Percentiles rank a stretch among this genome's conserved stretches.
Evolutionary conservation across 1,140 invertebrate genomes (phyloP).

Genomic region (Limonius californicus): DNA sequence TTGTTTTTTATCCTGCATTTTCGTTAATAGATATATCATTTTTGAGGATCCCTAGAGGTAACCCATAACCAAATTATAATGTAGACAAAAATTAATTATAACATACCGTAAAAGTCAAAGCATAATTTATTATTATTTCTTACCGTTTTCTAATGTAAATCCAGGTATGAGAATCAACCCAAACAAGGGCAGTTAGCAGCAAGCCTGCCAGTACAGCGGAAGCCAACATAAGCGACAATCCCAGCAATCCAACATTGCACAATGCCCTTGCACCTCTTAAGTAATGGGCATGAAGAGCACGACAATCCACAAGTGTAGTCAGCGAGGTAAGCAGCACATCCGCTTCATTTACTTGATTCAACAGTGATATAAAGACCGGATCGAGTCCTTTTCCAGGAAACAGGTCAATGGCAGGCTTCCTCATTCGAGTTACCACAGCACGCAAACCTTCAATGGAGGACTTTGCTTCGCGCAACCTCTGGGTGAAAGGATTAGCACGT

Average conservation of each 20-base stretch:
- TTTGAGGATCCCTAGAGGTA: no score
- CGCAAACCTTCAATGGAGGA: conserved; percentile 67
- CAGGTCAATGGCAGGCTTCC: conserved; percentile 53
- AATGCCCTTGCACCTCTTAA: conserved; percentile 68
- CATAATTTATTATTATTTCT: not conserved
- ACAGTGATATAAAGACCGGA: conserved; percentile 66
- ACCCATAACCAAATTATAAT: no score
- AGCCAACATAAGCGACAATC: conserved; percentile 77
- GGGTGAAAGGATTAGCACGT: conserved; percentile 73
- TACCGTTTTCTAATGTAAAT: conserved; percentile 91
- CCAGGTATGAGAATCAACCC: conserved; percentile 93
- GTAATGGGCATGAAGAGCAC: conserved; percentile 74
- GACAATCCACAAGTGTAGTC: conserved; percentile 74
- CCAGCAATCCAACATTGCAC: conserved; percentile 77
- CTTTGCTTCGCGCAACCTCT: conserved; percentile 67
- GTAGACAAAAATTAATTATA: no score
- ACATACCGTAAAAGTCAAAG: conserved; percentile 1
- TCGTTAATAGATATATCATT: no score
- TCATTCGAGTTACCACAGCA: conserved; percentile 58
- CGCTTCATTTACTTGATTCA: conserved; percentile 65
- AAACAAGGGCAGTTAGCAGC: conserved; percentile 85
- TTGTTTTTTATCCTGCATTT: no score
- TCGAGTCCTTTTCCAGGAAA: conserved; percentile 50
- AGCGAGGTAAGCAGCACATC: conserved; percentile 57
- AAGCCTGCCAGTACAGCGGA: conserved; percentile 81